phyloP scores from a whole-genome alignment of 1,140 invertebrate species.

The Cotesia glomerata region DNA sequence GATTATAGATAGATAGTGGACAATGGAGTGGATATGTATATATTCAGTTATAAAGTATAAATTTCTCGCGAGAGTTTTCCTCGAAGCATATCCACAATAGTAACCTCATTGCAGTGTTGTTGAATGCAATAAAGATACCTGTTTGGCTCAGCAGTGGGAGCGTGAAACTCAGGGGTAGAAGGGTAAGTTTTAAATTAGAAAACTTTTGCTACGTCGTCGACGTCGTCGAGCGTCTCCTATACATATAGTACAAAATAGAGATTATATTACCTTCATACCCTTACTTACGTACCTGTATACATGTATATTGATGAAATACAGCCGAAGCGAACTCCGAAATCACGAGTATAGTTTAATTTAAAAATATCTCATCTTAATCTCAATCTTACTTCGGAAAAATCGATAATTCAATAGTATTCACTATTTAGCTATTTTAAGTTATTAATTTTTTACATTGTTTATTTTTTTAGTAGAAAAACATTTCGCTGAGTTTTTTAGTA shows the following conservation, averaged over 20 bases:
- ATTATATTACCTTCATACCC: not conserved
- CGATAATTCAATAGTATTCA: not conserved
- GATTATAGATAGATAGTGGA: too few relatives aligned
- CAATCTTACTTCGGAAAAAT: not conserved
- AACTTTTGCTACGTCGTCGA: conserved; percentile 45
- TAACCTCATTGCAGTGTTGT: conserved; percentile 38
- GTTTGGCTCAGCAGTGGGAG: conserved; percentile 33
- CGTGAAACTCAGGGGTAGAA: conserved; percentile 41
- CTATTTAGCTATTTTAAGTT: not conserved
- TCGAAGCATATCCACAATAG: conserved; percentile 11
- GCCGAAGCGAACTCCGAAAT: not conserved
- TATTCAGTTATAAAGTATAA: conserved; percentile 27
- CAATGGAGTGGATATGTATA: too few relatives aligned
- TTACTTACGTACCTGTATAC: not conserved
- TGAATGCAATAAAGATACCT: conserved; percentile 52
- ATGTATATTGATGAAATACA: not conserved
- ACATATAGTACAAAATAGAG: not conserved
- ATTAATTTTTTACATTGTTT: not conserved
- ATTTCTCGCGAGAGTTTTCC: conserved; percentile 28
- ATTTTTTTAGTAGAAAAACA: not conserved
- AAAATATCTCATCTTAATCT: not conserved
- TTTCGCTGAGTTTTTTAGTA: too few relatives aligned
- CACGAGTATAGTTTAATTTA: not conserved
- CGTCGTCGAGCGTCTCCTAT: not conserved
- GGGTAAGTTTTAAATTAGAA: conserved; percentile 50